A percentile compares a stretch with the other conserved stretches of the same genome.
phyloP scores from a whole-genome alignment of 53 echinoderm and acorn worm species.

The Apostichopus leukothele region DNA sequence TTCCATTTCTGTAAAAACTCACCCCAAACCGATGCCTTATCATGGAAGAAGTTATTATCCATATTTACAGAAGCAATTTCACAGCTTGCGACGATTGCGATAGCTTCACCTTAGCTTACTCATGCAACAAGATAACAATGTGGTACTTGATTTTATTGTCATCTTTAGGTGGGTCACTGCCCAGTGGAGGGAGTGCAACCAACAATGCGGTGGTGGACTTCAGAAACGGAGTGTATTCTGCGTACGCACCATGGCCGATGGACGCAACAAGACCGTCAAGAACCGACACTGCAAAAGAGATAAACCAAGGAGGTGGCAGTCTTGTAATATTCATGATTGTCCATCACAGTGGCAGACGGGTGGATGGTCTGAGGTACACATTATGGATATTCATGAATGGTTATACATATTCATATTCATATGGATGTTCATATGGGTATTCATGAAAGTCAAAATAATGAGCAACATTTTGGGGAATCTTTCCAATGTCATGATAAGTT shows the following conservation, averaged over 20 bases:
- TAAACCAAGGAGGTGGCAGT: slow-evolving; percentile 68
- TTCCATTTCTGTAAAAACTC: too few relatives aligned
- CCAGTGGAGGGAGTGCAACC: slow-evolving; percentile 76
- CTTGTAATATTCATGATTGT: slow-evolving; percentile 83
- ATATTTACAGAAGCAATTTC: too few relatives aligned
- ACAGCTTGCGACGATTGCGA: too few relatives aligned
- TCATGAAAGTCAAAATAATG: too few relatives aligned
- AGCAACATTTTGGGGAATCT: too few relatives aligned
- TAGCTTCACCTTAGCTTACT: too few relatives aligned
- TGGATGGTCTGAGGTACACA: slow-evolving; percentile 84
- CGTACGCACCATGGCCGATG: slow-evolving; percentile 65
- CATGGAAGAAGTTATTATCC: too few relatives aligned
- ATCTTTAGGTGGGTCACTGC: slow-evolving; percentile 69
- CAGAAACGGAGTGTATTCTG: slow-evolving; percentile 87
- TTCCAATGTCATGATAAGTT: too few relatives aligned
- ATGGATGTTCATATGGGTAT: too few relatives aligned
- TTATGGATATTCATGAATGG: neutral
- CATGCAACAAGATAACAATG: too few relatives aligned
- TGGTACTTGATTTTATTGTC: neutral
- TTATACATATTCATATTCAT: neutral
- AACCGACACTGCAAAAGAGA: slow-evolving; percentile 50
- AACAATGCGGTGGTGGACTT: slow-evolving; percentile 78
- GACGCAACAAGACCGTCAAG: slow-evolving; percentile 74
- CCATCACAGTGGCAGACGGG: slow-evolving; percentile 87
- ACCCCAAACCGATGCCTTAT: too few relatives aligned